Evolutionary conservation across 2,888 invertebrate genomes (phyloP), one percentile per base, ranked within the genome.

Genomic region (Erebia ligea): DNA sequence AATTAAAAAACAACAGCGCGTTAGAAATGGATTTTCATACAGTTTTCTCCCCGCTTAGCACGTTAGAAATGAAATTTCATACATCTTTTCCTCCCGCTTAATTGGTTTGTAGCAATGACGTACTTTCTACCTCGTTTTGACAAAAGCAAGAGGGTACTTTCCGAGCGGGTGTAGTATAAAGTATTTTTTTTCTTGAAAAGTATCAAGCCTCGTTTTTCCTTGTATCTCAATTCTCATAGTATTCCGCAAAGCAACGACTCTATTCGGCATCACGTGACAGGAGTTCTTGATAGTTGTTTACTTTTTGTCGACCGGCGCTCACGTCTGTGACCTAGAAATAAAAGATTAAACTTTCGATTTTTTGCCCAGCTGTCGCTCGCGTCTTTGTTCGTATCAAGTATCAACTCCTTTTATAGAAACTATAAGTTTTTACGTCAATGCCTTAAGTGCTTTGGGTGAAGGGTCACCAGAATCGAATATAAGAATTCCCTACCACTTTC

Each of bases 281-380:
- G 40, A 54, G 54, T 54, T 65, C 40, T 56, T 48, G 48, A 40
- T 57, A 19, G 25, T 57, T 25, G 25, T 57, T 67, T 48, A 57
- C 45, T 67, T 42, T 67, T 48, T 42, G 42, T 9, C 13, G 45
- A 45, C 11, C 34, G 34, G 17, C 25, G 56, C 56, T n/a, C 50
- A 40, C 19, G 25, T 50, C 21, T 56, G 65, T 56, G 57, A 58
- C 66, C 66, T 67, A 67, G 66, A 67, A 62, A 62, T 62, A 45
- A 62, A 57, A 45, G 66, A 67, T 57, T 57, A 57, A 67, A 67
- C 66, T 67, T 67, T 67, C 66, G 66, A 48, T 57, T 67, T 57
- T 67, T 50, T 48, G 5, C 8, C 13, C 15, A 21, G 56, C 56
- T 21, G 25, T 19, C 4, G 42, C 58, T 40, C 17, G n/a, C 40